phyloP scores from a whole-genome alignment of 1,140 invertebrate genomes.

The Drosophila ohnishii region DNA sequence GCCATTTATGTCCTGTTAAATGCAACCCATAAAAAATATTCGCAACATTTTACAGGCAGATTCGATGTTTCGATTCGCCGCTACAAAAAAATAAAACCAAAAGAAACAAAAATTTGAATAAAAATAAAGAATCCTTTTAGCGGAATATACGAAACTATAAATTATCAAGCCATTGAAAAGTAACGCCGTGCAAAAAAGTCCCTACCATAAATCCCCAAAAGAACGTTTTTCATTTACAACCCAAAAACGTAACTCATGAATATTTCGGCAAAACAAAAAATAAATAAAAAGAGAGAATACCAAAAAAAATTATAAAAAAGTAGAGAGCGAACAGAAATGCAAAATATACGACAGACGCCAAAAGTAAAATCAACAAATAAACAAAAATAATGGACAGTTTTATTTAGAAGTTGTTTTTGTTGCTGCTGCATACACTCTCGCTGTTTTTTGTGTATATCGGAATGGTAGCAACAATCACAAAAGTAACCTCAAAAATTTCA shows the following conservation, averaged over 20 bases:
- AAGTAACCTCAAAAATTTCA: slow-evolving; percentile 81
- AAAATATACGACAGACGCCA: slow-evolving; percentile 65
- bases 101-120: slow-evolving; percentile 18
- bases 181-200: slow-evolving; percentile 40
- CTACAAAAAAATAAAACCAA: neutral
- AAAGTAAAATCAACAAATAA: slow-evolving; percentile 70
- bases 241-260: slow-evolving; percentile 76
- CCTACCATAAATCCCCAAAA: slow-evolving; percentile 66
- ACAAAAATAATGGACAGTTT: slow-evolving; percentile 75
- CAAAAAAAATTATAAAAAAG: slow-evolving; percentile 18
- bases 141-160: slow-evolving; percentile 64
- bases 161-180: slow-evolving; percentile 69
- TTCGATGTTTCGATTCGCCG: slow-evolving; percentile 28
- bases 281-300: slow-evolving; percentile 25
- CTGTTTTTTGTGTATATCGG: slow-evolving; percentile 19
- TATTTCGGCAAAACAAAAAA: slow-evolving; percentile 56
- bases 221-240: slow-evolving; percentile 74
- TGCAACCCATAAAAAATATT: slow-evolving; percentile 33
- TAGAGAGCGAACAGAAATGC: slow-evolving; percentile 33
- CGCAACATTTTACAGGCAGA: slow-evolving; percentile 20
- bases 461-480: slow-evolving; percentile 71
- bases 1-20: slow-evolving; percentile 58
- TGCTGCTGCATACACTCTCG: neutral
- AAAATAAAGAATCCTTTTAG: slow-evolving; percentile 36
- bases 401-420: slow-evolving; percentile 39